phyloP scores from a whole-genome alignment of 2,113 vertebrate species.

The Sialia sialis region DNA sequence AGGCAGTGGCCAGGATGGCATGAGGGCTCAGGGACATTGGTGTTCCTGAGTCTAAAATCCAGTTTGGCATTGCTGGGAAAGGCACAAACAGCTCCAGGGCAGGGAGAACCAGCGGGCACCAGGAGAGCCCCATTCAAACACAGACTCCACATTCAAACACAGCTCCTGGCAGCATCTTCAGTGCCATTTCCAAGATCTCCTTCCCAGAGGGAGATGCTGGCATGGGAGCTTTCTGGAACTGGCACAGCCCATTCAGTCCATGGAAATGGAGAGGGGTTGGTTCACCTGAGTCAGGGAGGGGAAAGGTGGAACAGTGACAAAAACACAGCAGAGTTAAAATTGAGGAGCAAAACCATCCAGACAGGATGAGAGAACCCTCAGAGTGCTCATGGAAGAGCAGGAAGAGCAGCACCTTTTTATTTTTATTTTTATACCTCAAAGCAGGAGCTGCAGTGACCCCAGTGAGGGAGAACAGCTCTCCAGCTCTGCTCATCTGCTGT shows the following conservation, averaged over 20 bases:
- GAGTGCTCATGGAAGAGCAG: background rate
- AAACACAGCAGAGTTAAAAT: background rate
- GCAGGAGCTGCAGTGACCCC: background rate
- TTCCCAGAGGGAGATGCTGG: background rate
- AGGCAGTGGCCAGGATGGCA: rapidly evolving
- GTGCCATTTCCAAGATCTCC: background rate
- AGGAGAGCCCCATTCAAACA: too few species aligned
- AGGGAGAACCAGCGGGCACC: background rate
- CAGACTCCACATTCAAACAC: background rate
- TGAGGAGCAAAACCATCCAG: background rate
- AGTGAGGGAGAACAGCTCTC: background rate
- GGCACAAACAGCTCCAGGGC: background rate
- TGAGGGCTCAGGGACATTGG: rapidly evolving
- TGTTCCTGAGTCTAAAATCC: background rate
- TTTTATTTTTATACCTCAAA: background rate
- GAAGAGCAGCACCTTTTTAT: background rate
- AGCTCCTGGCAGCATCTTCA: background rate
- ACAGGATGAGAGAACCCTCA: background rate
- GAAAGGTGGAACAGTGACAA: background rate
- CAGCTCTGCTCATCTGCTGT: background rate
- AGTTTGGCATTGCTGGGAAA: background rate
- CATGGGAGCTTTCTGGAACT: background rate
- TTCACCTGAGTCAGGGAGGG: background rate
- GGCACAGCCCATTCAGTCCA: background rate
- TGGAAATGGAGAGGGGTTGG: background rate